A percentile compares a stretch with the other conserved stretches of the same genome.
Evolutionary conservation across 2,797 vertebrate species (phyloP).

Genomic region (Tiaroga cobitis): DNA sequence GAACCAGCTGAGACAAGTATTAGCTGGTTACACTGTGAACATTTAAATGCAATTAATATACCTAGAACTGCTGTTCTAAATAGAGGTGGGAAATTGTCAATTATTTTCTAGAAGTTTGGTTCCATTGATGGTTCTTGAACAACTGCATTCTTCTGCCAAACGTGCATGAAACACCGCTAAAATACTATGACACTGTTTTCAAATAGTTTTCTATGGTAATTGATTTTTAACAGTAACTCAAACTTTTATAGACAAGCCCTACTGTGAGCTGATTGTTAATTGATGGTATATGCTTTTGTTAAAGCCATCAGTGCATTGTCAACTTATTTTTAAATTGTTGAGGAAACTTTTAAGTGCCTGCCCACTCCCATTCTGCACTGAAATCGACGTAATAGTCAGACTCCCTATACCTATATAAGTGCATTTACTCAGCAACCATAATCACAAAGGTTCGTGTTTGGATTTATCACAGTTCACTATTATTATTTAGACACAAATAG

Average conservation of each 20-base stretch:
- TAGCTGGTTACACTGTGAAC: neutral
- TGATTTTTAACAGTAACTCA: neutral
- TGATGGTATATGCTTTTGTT: neutral
- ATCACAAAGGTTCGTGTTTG: neutral
- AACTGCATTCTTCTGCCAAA: neutral
- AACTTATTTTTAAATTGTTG: neutral
- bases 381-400: neutral
- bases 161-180: neutral
- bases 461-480: neutral
- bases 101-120: neutral
- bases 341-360: neutral
- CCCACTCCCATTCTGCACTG: neutral
- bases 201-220: neutral
- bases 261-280: neutral
- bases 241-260: neutral
- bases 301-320: neutral
- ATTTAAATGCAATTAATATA: neutral
- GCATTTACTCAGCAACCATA: neutral
- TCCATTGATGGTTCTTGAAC: neutral
- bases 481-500: neutral
- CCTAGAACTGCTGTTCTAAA: neutral
- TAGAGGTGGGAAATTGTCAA: neutral
- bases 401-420: neutral
- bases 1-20: neutral
- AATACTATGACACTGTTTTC: neutral